phyloP scores from a whole-genome alignment of 2,888 invertebrate genomes.

The Elmis aenea region DNA sequence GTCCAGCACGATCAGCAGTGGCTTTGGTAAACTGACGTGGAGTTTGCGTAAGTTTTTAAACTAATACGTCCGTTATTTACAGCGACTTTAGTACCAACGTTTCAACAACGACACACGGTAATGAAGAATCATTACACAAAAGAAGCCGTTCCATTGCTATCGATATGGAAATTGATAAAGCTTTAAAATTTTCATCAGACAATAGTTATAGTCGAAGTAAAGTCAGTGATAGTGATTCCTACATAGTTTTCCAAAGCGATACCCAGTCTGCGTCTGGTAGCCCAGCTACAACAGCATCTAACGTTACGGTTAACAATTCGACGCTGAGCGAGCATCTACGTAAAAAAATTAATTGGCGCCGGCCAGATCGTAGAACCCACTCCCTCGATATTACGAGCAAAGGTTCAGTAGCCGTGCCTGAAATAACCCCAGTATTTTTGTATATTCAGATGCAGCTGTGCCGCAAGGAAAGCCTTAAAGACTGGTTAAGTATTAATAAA shows the following conservation, averaged over 20 bases:
- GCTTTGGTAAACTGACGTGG: slow-evolving; percentile 31
- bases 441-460: slow-evolving; percentile 99
- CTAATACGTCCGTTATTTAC: too few relatives aligned
- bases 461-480: slow-evolving; percentile 78
- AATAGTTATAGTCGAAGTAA: too few relatives aligned
- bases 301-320: too few relatives aligned
- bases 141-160: not conserved
- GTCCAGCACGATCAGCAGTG: slow-evolving; percentile 67
- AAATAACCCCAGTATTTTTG: slow-evolving; percentile 63
- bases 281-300: too few relatives aligned
- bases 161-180: too few relatives aligned
- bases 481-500: slow-evolving; percentile 73
- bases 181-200: too few relatives aligned
- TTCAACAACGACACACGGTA: too few relatives aligned
- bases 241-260: too few relatives aligned
- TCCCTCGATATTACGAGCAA: slow-evolving; percentile 38
- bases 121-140: too few relatives aligned
- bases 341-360: slow-evolving; percentile 30
- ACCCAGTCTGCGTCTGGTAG: too few relatives aligned
- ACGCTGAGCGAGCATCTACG: not conserved
- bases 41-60: too few relatives aligned
- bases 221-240: too few relatives aligned
- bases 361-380: slow-evolving; percentile 37
- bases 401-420: slow-evolving; percentile 12
- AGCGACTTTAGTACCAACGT: slow-evolving; percentile 4